phyloP scores from a whole-genome alignment of 2,888 invertebrate genomes.

The Agrotis ipsilon region DNA sequence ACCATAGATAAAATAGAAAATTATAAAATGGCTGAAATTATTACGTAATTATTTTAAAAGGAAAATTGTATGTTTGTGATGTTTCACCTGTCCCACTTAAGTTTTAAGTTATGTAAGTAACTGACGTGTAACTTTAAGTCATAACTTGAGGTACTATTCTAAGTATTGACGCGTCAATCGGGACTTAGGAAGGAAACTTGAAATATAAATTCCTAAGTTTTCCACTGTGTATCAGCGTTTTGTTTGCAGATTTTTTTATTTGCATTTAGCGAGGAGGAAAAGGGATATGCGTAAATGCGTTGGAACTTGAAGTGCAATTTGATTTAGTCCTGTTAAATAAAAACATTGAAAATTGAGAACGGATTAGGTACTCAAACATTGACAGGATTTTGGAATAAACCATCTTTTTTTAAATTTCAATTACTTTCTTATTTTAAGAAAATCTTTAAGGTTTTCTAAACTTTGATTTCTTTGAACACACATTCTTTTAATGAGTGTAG shows the following conservation, averaged over 20 bases:
- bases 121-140: conserved; percentile 16
- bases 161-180: conserved; percentile 16
- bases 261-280: conserved; percentile 31
- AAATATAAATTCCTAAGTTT: conserved; percentile 1
- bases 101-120: conserved; percentile 21
- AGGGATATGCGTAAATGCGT: conserved; percentile 5
- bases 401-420: no score
- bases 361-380: no score
- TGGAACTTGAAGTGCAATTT: not conserved
- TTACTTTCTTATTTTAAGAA: no score
- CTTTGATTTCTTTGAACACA: no score
- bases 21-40: not conserved
- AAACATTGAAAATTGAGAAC: not conserved
- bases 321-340: not conserved
- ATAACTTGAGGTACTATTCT: conserved; percentile 12
- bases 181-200: conserved; percentile 42
- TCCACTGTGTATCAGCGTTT: conserved; percentile 4
- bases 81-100: conserved; percentile 24
- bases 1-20: not conserved
- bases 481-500: no score
- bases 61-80: not conserved
- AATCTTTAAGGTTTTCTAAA: no score
- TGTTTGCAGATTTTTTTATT: conserved; percentile 28
- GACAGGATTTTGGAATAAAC: no score
- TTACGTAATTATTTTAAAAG: conserved; percentile 1